These are phyloP conservation scores for Rhombomys opimus DNA, from an alignment of 2,113 vertebrate genomes.

Conservation along the genomic window DNA sequence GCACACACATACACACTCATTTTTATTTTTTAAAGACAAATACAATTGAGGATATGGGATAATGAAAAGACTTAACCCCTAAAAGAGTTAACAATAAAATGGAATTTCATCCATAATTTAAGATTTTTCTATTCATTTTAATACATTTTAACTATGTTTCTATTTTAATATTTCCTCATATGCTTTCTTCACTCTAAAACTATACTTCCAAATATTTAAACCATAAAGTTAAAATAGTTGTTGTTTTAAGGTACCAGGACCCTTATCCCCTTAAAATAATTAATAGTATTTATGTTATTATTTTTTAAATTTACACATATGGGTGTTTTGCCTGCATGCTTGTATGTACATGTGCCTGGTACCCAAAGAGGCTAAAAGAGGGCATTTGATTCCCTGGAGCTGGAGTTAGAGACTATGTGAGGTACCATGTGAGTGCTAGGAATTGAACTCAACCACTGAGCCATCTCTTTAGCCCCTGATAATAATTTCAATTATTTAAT, in stretches of 20 bases:
- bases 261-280: background rate
- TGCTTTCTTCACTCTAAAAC: slow-evolving; percentile 8
- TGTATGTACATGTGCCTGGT: background rate
- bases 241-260: background rate
- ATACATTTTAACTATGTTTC: slow-evolving; percentile 13
- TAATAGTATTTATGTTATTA: background rate
- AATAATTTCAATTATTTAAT: background rate
- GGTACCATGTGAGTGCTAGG: background rate
- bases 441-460: background rate
- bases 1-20: background rate
- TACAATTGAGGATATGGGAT: background rate
- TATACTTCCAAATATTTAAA: slow-evolving; percentile 40
- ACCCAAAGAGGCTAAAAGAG: background rate
- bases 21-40: background rate
- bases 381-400: background rate
- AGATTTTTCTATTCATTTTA: slow-evolving; percentile 1
- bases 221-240: background rate
- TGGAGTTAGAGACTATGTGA: background rate
- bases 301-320: background rate
- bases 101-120: background rate
- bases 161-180: slow-evolving; percentile 18
- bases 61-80: background rate
- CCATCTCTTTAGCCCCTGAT: background rate
- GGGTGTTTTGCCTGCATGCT: background rate
- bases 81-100: slow-evolving; percentile 34